Evolutionary conservation across 2,797 vertebrate species (phyloP), one percentile per base, ranked within the genome.

Genomic region (Champsocephalus esox): DNA sequence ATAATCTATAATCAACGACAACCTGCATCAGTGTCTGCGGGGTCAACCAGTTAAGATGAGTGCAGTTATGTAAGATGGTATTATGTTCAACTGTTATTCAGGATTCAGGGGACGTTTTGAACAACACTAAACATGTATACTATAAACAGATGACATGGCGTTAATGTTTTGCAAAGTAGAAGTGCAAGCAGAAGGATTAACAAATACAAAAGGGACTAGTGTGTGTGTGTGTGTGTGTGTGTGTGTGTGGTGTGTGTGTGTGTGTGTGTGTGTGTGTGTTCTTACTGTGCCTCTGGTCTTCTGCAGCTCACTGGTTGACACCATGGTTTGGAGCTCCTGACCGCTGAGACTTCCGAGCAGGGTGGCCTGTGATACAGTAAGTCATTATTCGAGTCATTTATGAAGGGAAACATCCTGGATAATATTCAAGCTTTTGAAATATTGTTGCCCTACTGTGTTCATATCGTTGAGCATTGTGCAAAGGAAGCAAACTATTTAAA

Each of bases 291-390:
- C 97, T 13, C 84, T 96, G 13, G 95, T 96, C 89, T 96, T 97
- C 93, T 97, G 97, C 72, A 98, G 93, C 81, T 96, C 96, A 44
- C 94, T 96, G 73, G 97, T 97, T 10, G 96, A 97, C 61, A 98
- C 96, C 94, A 97, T 91, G 2, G 95, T 95, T 58, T 92, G 73
- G 4, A 97, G 89, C 81, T 97, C 94, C 80, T 94, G 81, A 32
- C 95, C 92, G 55, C 94, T 90, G 77, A 97, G 85, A 73, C 95
- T 80, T 43, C 95, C 96, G 54, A 82, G 82, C 8, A 98, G 94
- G 21, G 93, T 95, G 58, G 97, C 97, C 96, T 97, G 84, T 3
- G 5, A 9, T 12, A 21, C 21, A 21, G 21, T 21, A 44, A 21
- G 46, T 3, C 48, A 44, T n/a, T 9, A 55, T 44, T 4, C 43